These are phyloP conservation scores for Hetaerina titia DNA, from an alignment of 2,888 invertebrate species.

Conservation along the genomic window DNA sequence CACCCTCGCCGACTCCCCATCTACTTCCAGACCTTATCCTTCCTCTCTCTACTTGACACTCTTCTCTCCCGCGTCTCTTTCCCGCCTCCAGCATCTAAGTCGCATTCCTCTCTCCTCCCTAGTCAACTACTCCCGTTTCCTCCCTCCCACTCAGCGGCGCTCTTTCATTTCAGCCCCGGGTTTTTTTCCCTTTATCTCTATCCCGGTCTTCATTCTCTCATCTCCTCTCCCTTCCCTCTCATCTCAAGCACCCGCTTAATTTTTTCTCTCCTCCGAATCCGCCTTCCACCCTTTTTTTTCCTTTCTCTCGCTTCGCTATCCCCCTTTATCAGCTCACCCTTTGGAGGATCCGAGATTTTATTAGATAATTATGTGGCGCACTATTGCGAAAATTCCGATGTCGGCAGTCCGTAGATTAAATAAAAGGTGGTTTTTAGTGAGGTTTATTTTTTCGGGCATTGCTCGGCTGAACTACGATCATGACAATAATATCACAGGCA, in stretches of 20 bases:
- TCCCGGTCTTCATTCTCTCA: too few species aligned
- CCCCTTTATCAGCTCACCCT: not conserved
- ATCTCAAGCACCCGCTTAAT: not conserved
- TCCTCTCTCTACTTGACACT: not conserved
- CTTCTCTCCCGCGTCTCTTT: not conserved
- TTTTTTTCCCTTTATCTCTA: not conserved
- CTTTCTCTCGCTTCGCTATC: not conserved
- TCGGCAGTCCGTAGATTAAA: not conserved
- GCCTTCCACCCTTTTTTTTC: not conserved
- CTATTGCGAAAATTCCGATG: not conserved
- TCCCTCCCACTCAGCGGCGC: not conserved
- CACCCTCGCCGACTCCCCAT: not conserved
- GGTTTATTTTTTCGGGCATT: not conserved
- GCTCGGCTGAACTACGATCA: not conserved
- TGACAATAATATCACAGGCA: not conserved
- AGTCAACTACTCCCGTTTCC: not conserved
- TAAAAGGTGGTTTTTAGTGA: not conserved
- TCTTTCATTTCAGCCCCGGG: not conserved
- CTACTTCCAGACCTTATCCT: not conserved
- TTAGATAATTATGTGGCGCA: not conserved
- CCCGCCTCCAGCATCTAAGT: slow-evolving; percentile 9
- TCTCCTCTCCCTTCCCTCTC: not conserved
- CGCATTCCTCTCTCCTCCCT: not conserved
- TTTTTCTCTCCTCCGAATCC: not conserved
- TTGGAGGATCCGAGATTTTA: not conserved